Base-by-base conservation (phyloP, 1,140 invertebrate genomes). In the Rhyacophila brunnea region DNA sequence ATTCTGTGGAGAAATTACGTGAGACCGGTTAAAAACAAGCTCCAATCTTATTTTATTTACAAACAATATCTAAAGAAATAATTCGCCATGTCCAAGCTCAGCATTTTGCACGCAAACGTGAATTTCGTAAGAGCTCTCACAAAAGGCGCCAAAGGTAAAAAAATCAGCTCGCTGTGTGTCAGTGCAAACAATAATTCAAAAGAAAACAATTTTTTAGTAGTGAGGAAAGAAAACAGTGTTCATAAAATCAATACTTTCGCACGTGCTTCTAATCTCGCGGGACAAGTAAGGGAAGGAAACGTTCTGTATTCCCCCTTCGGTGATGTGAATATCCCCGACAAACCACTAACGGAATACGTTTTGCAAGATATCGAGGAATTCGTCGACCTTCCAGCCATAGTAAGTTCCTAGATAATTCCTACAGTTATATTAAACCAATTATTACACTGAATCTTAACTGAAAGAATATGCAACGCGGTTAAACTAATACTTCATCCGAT, bases 351-450 rank as follows among this genome's bases (percentile, higher is more conserved):
- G 17, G 75, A 84, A 20, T 75, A 73, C 68, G 68, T 83, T 23
- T 84, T 80, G 69, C 71, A 72, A 54, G 74, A 82, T 54, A 54
- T 75, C 18, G 75, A 80, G 42, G 62, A 74, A 52, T 81, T 75
- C 74, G 67, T 70, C 2, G 78, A 83, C 56, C 71, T 76, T 55
- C 79, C 81, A 5, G 77, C 78, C 51, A 75, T 82, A 61, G 83
- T 85, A 73, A 83, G 82, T 82, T 43, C 18, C 6, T 45, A 45
- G 6, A 10, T 10, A 43, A 10, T 43, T 7, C 14, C 6, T 35
- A 7, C n/a, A n/a, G n/a, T n/a, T n/a, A n/a, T n/a, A n/a, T n/a
- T n/a, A n/a, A n/a, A n/a, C n/a, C n/a, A n/a, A n/a, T n/a, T n/a
- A n/a, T n/a, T n/a, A n/a, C n/a, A n/a, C n/a, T n/a, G n/a, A n/a